Conservation (phyloP, 2,113 vertebrate genomes). For the Cacatua alba region DNA sequence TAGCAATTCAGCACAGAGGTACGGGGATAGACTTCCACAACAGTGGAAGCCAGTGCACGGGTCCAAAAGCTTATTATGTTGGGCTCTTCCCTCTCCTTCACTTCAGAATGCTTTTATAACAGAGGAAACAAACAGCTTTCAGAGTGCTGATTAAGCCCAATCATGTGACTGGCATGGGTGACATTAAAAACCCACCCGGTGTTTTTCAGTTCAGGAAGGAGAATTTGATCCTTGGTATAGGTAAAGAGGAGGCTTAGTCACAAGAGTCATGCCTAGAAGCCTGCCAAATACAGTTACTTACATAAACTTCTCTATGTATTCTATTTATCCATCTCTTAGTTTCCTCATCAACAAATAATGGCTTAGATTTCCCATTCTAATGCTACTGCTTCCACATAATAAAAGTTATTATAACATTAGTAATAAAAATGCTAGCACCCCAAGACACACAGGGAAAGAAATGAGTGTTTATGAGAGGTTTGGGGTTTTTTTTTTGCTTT, state of each 20-base stretch:
- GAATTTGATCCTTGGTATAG: not conserved
- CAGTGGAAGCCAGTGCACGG: not conserved
- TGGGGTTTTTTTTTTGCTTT: not conserved
- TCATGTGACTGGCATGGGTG: not conserved
- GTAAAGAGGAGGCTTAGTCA: not conserved
- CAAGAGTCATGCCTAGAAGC: not conserved
- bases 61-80: not conserved
- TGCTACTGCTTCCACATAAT: not conserved
- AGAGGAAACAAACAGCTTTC: not conserved
- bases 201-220: not conserved
- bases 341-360: not conserved
- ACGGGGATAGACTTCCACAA: not conserved
- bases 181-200: not conserved
- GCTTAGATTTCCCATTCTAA: not conserved
- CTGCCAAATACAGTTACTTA: not conserved
- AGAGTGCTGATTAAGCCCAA: not conserved
- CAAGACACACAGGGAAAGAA: not conserved
- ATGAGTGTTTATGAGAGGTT: not conserved
- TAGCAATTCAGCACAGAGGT: constrained; percentile 89
- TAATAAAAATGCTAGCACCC: not conserved
- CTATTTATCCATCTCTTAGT: not conserved
- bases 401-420: not conserved
- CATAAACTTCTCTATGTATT: not conserved
- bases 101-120: not conserved
- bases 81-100: not conserved